Percentiles rank a stretch among this genome's conserved stretches.
Conservation (phyloP, 2,113 vertebrate genomes). For the Hipposideros armiger region DNA sequence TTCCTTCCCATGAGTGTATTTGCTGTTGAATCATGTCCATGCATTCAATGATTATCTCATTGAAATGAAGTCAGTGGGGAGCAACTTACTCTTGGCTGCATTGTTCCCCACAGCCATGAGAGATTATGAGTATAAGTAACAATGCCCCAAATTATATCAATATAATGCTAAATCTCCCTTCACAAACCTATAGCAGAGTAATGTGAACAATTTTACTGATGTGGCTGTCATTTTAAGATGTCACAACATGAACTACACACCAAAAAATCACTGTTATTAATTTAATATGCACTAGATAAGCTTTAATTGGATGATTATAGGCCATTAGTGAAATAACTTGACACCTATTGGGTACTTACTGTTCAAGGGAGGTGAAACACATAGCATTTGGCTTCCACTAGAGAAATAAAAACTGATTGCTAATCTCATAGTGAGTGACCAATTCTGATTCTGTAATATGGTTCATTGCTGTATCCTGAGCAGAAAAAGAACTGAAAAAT, state of each 20-base stretch:
- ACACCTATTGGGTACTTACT: not conserved
- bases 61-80: slow-evolving; percentile 69
- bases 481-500: not conserved
- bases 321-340: slow-evolving; percentile 37
- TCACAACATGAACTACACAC: not conserved
- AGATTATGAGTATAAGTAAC: not conserved
- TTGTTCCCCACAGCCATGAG: slow-evolving; percentile 8
- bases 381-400: not conserved
- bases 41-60: slow-evolving; percentile 68
- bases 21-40: slow-evolving; percentile 72
- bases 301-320: slow-evolving; percentile 1
- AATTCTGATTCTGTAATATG: not conserved
- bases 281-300: not conserved
- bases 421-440: not conserved
- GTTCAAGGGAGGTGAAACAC: not conserved
- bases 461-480: not conserved
- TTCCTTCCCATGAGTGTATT: slow-evolving; percentile 31
- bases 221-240: slow-evolving; percentile 27
- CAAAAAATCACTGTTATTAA: not conserved
- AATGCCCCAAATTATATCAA: not conserved
- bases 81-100: slow-evolving; percentile 11
- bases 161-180: not conserved
- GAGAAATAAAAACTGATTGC: not conserved
- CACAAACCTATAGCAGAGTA: not conserved
- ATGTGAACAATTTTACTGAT: slow-evolving; percentile 4